Conservation (phyloP, 2,888 invertebrate species). For the Zygogramma bicolorata region DNA sequence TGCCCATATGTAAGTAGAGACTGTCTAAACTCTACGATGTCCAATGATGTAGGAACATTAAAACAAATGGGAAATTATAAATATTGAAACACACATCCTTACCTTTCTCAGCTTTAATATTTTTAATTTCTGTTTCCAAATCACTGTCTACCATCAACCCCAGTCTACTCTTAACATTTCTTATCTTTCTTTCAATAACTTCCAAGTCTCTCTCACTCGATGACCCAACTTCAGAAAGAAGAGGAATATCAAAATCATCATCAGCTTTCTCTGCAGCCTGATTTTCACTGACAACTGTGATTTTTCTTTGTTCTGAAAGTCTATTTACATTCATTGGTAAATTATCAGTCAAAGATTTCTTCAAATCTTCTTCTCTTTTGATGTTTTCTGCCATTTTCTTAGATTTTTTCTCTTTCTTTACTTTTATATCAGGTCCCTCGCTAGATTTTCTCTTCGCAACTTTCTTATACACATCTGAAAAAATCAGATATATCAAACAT, state of each 20-base stretch:
- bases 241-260: slow-evolving; percentile 68
- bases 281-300: slow-evolving; percentile 54
- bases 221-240: slow-evolving; percentile 66
- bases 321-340: slow-evolving; percentile 61
- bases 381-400: slow-evolving; percentile 62
- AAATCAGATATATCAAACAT: not conserved
- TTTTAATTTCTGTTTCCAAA: slow-evolving; percentile 72
- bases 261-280: slow-evolving; percentile 39
- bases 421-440: slow-evolving; percentile 57
- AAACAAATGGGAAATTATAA: no score
- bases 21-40: no score
- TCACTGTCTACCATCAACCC: slow-evolving; percentile 64
- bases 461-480: slow-evolving; percentile 62
- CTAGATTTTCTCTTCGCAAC: slow-evolving; percentile 65
- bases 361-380: slow-evolving; percentile 60
- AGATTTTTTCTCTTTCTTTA: slow-evolving; percentile 65
- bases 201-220: slow-evolving; percentile 68
- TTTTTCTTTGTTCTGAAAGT: slow-evolving; percentile 61
- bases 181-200: slow-evolving; percentile 75
- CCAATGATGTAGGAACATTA: no score
- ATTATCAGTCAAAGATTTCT: slow-evolving; percentile 61
- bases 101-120: slow-evolving; percentile 70
- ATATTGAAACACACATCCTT: no score
- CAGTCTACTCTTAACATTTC: slow-evolving; percentile 69
- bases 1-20: no score